These are phyloP conservation scores for Rhinichthys klamathensis DNA, from an alignment of 2,113 vertebrate species.

Conservation along the genomic window DNA sequence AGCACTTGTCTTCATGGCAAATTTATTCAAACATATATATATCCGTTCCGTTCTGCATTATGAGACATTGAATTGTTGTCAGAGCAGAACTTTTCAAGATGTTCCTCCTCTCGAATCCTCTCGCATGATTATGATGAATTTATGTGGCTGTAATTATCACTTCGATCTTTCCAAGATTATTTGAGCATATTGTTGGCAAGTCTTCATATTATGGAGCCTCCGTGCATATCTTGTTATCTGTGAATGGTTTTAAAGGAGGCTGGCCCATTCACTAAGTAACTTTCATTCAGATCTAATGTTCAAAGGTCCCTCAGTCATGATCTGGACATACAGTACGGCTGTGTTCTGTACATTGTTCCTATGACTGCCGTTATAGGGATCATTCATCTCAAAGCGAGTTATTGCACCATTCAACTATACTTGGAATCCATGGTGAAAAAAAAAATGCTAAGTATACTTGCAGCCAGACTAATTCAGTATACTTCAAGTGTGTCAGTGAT, in stretches of 20 bases:
- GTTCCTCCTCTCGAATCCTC: not conserved
- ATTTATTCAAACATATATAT: no score
- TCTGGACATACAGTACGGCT: conserved; percentile 39
- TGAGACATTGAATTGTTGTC: not conserved
- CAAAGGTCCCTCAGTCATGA: conserved; percentile 59
- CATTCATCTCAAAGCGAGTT: not conserved
- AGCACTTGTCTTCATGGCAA: no score
- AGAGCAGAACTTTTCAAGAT: not conserved
- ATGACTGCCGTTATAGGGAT: not conserved
- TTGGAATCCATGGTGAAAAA: not conserved
- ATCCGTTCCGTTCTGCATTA: not conserved
- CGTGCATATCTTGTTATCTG: conserved; percentile 50
- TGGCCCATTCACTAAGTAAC: conserved; percentile 34
- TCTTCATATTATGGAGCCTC: not conserved
- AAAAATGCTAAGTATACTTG: no score
- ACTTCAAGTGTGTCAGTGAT: no score
- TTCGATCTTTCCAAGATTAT: not conserved
- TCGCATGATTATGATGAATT: not conserved
- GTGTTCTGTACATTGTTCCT: conserved; percentile 18
- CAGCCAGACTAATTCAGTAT: no score
- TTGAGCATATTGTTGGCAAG: not conserved
- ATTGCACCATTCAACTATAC: not conserved
- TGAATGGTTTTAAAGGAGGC: conserved; percentile 26
- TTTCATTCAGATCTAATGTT: conserved; percentile 36
- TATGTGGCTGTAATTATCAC: not conserved